Conservation (phyloP, 2,113 vertebrate genomes). For the Eretmochelys imbricata region DNA sequence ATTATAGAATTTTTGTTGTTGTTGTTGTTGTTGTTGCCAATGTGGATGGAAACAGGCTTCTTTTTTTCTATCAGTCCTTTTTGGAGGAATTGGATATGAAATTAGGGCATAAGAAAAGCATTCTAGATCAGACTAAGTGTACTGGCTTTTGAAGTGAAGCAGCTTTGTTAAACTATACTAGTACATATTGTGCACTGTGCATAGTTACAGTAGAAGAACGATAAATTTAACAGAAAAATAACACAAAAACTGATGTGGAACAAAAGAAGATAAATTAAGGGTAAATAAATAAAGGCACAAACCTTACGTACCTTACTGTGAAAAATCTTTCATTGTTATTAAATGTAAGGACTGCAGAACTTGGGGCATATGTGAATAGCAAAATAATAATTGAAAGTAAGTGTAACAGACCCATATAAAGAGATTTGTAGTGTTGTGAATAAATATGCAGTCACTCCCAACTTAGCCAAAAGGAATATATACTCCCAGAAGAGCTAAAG, state of each 20-base stretch:
- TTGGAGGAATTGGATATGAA: not conserved
- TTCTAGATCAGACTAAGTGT: not conserved
- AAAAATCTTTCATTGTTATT: not conserved
- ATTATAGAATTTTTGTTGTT: not conserved
- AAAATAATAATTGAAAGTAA: not conserved
- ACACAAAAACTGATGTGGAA: not conserved
- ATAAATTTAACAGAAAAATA: not conserved
- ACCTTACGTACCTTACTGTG: not conserved
- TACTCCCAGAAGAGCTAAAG: not conserved
- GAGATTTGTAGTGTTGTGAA: not conserved
- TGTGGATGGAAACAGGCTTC: too few relatives aligned
- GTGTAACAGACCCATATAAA: not conserved
- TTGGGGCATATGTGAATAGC: not conserved
- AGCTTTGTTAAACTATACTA: not conserved
- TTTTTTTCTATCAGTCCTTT: not conserved
- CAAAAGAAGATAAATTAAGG: not conserved
- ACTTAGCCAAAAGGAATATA: not conserved
- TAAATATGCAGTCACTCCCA: fast-evolving
- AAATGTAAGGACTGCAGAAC: not conserved
- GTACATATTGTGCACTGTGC: not conserved
- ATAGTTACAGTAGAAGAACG: not conserved
- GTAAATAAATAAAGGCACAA: not conserved
- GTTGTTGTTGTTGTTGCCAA: too few relatives aligned
- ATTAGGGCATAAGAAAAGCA: not conserved
- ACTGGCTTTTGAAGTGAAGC: not conserved